phyloP scores from a whole-genome alignment of 2,888 invertebrate genomes.

The Mylabris sibirica region DNA sequence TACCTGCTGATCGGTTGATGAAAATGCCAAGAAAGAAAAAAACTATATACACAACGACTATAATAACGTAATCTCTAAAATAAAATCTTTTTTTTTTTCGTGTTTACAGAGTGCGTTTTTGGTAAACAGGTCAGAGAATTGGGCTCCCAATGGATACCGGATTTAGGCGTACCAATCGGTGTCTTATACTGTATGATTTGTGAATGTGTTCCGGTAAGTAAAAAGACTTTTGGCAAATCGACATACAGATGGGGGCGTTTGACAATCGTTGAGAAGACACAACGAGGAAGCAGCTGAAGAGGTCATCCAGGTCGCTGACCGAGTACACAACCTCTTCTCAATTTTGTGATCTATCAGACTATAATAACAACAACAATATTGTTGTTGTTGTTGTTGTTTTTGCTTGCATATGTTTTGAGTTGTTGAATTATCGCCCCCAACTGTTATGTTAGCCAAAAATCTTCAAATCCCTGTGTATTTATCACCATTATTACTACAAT shows the following conservation, averaged over 20 bases:
- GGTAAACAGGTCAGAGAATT: constrained; percentile 87
- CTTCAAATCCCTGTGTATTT: too few relatives aligned
- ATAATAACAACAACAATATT: constrained; percentile 39
- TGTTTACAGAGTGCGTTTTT: constrained; percentile 92
- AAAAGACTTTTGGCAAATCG: too few relatives aligned
- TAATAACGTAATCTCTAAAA: not conserved
- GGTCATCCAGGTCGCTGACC: constrained; percentile 59
- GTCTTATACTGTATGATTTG: constrained; percentile 95
- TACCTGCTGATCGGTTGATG: constrained; percentile 17
- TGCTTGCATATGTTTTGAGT: constrained; percentile 38
- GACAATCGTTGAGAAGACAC: constrained; percentile 11
- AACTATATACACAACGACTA: too few relatives aligned
- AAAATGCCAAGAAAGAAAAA: not conserved
- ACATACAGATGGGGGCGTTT: constrained; percentile 55
- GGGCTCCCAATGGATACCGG: constrained; percentile 91
- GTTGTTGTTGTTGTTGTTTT: constrained; percentile 48
- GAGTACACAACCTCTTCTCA: constrained; percentile 44
- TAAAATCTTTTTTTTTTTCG: constrained; percentile 61
- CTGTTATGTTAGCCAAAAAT: constrained; percentile 17
- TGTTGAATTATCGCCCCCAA: constrained; percentile 5
- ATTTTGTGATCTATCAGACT: constrained; percentile 57
- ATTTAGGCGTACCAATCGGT: constrained; percentile 91
- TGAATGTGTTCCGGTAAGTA: constrained; percentile 94
- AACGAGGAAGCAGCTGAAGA: constrained; percentile 52
- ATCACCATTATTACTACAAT: too few relatives aligned